Evolutionary conservation across 2,113 vertebrate species (phyloP).

Genomic region (Phaethornis superciliosus): DNA sequence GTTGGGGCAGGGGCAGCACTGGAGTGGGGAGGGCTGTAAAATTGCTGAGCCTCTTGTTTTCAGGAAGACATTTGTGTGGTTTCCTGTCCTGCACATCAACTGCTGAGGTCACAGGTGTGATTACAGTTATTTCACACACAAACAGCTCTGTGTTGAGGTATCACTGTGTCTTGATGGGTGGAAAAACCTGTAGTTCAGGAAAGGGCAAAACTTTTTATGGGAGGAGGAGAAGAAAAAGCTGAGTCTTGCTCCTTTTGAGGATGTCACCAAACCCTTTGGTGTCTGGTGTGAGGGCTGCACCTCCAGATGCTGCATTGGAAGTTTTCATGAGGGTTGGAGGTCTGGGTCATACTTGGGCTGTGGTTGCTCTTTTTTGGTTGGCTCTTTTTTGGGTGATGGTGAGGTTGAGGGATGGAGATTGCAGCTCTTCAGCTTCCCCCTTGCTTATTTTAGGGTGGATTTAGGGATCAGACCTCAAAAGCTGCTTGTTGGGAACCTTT

Average conservation of each 20-base stretch:
- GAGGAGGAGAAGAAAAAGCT: not conserved
- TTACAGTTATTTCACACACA: not conserved
- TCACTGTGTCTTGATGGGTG: not conserved
- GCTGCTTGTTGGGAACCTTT: not conserved
- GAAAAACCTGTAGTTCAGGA: not conserved
- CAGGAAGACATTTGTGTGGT: not conserved
- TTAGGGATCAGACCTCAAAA: not conserved
- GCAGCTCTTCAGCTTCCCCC: not conserved
- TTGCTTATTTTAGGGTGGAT: not conserved
- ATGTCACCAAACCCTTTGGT: not conserved
- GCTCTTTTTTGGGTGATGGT: not conserved
- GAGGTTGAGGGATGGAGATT: not conserved
- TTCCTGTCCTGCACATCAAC: not conserved
- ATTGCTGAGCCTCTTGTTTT: not conserved
- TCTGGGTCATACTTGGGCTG: rapidly evolving
- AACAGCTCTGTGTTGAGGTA: rapidly evolving
- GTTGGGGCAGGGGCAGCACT: not conserved
- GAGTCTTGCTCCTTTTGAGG: not conserved
- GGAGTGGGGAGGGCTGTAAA: not conserved
- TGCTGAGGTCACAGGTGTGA: rapidly evolving
- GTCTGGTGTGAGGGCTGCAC: not conserved
- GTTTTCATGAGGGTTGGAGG: not conserved
- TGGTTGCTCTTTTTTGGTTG: no score
- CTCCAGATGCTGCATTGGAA: no score
- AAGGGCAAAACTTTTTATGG: not conserved